Base-by-base conservation (phyloP, 2,888 invertebrate genomes). In the Resseliella maxima region DNA sequence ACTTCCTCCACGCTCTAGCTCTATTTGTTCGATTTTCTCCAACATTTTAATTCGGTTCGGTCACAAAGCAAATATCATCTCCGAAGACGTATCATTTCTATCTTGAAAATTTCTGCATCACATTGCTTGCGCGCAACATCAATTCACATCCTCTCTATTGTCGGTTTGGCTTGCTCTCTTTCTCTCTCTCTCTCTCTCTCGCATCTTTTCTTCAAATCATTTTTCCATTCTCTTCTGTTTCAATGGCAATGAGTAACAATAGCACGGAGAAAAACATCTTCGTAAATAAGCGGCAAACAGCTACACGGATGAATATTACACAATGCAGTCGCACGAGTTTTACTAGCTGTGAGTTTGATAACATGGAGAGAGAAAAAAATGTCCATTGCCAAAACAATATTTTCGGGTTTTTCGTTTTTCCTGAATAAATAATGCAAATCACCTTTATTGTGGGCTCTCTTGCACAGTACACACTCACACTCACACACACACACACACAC, bases 351-450 rank as follows among this genome's bases (percentile, higher is more conserved):
- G 31, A 27, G 21, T n/a, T n/a, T n/a, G n/a, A n/a, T n/a, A n/a
- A n/a, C n/a, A n/a, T n/a, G n/a, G 72, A 31, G 1, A 72, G 31
- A 31, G 3, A 72, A 72, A 72, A 72, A 31, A 15, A 35, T 72
- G 72, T 72, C 72, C 72, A 72, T 72, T 72, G 72, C 72, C 31
- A 72, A n/a, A 72, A 72, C 72, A 72, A 72, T 72, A 72, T 72
- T 72, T 41, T 41, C 31, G 31, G 72, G 31, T 31, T 72, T 72
- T 72, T 72, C 59, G 72, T 35, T 31, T 72, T 72, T 31, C 72
- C 72, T 72, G 72, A 72, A 72, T 72, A 72, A 72, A 72, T 15
- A 72, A 72, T 72, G 72, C 31, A 72, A 35, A 72, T 31, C 72
- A 72, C 72, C 72, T 72, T 72, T 72, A 31, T 72, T 59, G 59